Evolutionary conservation across 2,888 invertebrate genomes (phyloP), one percentile per base, ranked within the genome.

Genomic region (Tenthredo scrophulariae): DNA sequence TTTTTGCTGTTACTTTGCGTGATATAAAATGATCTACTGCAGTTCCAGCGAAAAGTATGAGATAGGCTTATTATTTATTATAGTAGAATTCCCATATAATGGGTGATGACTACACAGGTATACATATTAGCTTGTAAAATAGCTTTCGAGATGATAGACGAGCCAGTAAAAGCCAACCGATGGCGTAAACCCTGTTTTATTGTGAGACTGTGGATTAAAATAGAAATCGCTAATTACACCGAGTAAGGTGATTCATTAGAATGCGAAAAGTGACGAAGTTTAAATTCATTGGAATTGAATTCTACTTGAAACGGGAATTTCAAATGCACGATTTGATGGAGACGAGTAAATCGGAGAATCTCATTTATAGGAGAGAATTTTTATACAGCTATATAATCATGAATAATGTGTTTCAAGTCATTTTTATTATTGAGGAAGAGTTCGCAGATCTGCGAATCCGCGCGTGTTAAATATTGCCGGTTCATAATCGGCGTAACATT

Each of bases 401-500:
- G 29, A 26, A 58, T 26, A 29, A 46, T 22, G 26, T 40, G 75
- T 75, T 75, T 2, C 26, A 33, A 26, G 46, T 75, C 37, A n/a
- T 37, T 37, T 37, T n/a, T 37, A 37, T 70, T 37, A 37, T 3
- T 13, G 26, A 62, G 9, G 4, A 26, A 10, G 22, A 26, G 26
- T 26, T 13, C 10, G 13, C 7, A 26, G 22, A 62, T 13, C 13
- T 13, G 26, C 22, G 13, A 26, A 62, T 22, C 4, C 22, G 62
- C 10, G 3, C 62, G 13, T 22, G 26, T 26, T 62, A 29, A 67
- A 26, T 22, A 18, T 18, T 18, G 70, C n/a, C 18, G 6, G 18
- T 33, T 29, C 29, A 46, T 75, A 75, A 75, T 22, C 43, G 75
- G 75, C 13, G 75, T 5, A 26, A 29, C 46, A 75, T 46, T 75